Evolutionary conservation across 2,888 invertebrate species (phyloP).

Genomic region (Lydus trimaculatus): DNA sequence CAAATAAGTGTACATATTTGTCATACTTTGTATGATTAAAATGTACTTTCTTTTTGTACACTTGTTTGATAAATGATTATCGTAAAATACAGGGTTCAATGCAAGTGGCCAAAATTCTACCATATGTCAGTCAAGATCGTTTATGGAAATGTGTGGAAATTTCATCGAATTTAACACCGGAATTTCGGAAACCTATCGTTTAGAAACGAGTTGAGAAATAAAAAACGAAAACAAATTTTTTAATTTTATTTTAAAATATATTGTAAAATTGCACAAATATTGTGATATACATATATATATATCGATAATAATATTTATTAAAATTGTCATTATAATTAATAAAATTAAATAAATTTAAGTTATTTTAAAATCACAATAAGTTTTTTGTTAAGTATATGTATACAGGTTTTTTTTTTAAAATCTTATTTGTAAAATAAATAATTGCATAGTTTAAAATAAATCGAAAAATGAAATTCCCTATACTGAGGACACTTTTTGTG

Average conservation of each 20-base stretch:
- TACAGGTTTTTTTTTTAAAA: neutral
- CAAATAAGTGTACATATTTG: too few species aligned
- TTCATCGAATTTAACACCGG: conserved; percentile 50
- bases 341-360: neutral
- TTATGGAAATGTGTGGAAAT: conserved; percentile 59
- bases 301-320: neutral
- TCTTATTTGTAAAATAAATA: neutral
- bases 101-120: conserved; percentile 60
- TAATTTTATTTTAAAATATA: neutral
- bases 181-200: conserved; percentile 54
- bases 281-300: conserved; percentile 32
- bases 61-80: too few species aligned
- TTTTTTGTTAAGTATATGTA: neutral
- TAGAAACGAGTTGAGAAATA: conserved; percentile 27
- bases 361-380: conserved; percentile 5
- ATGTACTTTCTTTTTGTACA: too few species aligned
- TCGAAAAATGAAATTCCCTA: too few species aligned
- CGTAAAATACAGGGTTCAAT: conserved; percentile 57
- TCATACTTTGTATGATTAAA: too few species aligned
- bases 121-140: conserved; percentile 54
- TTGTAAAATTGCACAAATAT: conserved; percentile 25
- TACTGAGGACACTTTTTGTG: too few species aligned
- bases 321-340: conserved; percentile 12
- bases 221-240: neutral
- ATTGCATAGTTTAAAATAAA: neutral